phyloP scores from a whole-genome alignment of 2,113 vertebrate species.

The Hipposideros armiger region DNA sequence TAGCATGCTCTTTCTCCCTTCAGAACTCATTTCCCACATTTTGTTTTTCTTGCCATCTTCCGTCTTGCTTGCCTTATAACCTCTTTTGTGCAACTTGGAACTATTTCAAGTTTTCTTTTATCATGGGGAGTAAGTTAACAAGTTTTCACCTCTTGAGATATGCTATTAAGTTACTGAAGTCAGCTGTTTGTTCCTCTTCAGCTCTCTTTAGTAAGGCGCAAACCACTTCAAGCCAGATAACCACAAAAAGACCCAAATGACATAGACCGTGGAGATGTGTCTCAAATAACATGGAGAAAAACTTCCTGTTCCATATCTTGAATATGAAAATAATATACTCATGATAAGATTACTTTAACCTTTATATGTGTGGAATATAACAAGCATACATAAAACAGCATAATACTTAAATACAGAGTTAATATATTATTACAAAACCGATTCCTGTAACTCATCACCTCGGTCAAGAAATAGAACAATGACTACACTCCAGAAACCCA shows the following conservation, averaged over 20 bases:
- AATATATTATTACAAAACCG: not conserved
- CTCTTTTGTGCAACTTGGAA: not conserved
- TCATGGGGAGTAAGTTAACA: not conserved
- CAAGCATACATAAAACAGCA: not conserved
- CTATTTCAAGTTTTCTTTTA: conserved; percentile 20
- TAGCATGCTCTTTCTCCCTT: not conserved
- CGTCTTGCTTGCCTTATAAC: not conserved
- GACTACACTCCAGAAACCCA: not conserved
- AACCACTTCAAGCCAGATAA: not conserved
- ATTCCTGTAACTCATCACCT: not conserved
- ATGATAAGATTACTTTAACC: not conserved
- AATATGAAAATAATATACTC: not conserved
- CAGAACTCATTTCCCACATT: not conserved
- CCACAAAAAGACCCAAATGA: not conserved
- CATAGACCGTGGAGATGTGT: not conserved
- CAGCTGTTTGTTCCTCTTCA: not conserved
- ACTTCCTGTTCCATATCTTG: not conserved
- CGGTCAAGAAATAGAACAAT: not conserved
- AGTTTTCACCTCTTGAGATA: not conserved
- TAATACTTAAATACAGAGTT: not conserved
- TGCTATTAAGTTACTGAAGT: not conserved
- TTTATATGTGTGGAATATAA: not conserved
- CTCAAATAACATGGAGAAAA: not conserved
- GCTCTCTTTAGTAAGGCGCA: not conserved
- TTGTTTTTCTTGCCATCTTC: not conserved